These are phyloP conservation scores for Cephus rjabovi DNA, from an alignment of 2,888 invertebrate species.

Conservation along the genomic window DNA sequence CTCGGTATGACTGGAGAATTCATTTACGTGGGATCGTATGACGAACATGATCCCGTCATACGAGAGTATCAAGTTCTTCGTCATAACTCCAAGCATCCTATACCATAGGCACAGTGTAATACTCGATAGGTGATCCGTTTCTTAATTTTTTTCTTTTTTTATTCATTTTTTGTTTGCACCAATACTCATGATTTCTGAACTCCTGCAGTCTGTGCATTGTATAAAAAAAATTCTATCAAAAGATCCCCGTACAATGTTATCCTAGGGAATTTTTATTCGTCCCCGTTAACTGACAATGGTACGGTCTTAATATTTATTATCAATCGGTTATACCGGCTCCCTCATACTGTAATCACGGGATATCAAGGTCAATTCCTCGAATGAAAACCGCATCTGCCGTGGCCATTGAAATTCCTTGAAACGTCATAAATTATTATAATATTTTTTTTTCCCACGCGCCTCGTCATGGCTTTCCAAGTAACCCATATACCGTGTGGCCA, in stretches of 20 bases:
- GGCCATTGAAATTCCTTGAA: neutral
- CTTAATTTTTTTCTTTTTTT: neutral
- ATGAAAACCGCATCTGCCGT: neutral
- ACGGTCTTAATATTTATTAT: neutral
- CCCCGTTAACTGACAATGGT: neutral
- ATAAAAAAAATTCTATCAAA: neutral
- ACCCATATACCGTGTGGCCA: neutral
- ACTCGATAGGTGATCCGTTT: neutral
- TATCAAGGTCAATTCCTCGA: neutral
- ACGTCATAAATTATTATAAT: neutral
- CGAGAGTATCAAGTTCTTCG: constrained; percentile 5
- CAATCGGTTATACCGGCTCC: neutral
- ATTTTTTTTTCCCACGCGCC: neutral
- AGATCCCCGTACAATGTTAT: neutral
- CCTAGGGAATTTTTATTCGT: neutral
- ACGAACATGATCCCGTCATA: neutral
- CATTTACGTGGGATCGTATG: neutral
- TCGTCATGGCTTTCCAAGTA: neutral
- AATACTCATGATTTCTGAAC: neutral
- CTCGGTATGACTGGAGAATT: neutral
- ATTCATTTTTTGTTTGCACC: neutral
- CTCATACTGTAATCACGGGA: neutral
- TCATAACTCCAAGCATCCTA: neutral
- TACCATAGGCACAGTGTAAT: neutral
- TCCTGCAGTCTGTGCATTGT: no score